Base-by-base conservation (phyloP, 2,797 vertebrate genomes). In the Molossus molossus region DNA sequence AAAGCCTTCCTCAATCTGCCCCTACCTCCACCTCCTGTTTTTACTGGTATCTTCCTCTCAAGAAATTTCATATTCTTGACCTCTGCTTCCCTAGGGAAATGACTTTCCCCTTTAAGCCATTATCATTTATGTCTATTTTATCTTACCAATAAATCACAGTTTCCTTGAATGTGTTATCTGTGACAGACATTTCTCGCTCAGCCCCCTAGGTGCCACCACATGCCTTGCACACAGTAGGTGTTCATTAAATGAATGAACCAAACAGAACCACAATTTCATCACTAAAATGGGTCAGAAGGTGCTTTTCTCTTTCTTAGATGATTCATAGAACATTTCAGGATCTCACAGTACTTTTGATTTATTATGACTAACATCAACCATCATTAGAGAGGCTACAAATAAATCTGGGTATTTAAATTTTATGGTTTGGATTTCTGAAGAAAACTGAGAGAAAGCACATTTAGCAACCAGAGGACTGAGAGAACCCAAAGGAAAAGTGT, bases 321-420 rank as follows among this genome's bases (percentile, higher is more conserved):
- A 94, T 88, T 94, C 90, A 80, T 40, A 64, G 64, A 82, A 45
- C 29, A 82, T 33, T 62, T 70, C 12, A 79, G 90, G 69, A 69
- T 93, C 82, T 93, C 77, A 93, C 6, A 3, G 40, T 57, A n/a
- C 77, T 94, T 95, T 88, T 96, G 81, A 90, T 86, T 95, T 95
- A 90, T 87, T 90, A 73, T 93, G 65, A 88, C 85, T 94, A 94
- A 70, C 53, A 70, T 76, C 67, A 94, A 64, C 70, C 60, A 80
- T 92, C 64, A 84, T 95, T 87, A 96, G 55, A 93, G 76, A 55
- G 48, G 40, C 81, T 92, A 69, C 37, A 83, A 85, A 86, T 69
- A 80, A 91, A 62, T 91, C 67, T 96, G 62, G 72, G 33, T 76
- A 70, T 76, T 85, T 95, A 62, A 90, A 64, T 69, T 94, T 96